Conservation (phyloP, 2,797 vertebrate species). For the Distichodus sexfasciatus region DNA sequence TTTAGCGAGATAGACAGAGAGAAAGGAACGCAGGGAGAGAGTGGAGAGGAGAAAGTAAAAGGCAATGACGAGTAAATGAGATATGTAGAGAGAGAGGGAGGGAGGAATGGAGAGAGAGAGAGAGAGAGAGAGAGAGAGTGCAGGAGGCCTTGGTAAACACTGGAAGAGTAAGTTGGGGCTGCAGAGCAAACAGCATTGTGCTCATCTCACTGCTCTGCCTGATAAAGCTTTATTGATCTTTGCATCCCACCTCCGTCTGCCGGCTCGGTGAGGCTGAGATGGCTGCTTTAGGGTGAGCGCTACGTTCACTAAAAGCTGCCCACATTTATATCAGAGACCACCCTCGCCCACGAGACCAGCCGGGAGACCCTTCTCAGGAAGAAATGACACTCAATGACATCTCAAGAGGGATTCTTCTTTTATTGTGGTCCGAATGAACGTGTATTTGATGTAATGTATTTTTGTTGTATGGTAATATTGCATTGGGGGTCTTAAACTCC, state of each 20-base stretch:
- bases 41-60: neutral
- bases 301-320: neutral
- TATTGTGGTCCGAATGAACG: too few species aligned
- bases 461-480: too few species aligned
- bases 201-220: constrained; percentile 51
- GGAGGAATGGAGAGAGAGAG: neutral
- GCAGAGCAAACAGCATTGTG: constrained; percentile 53
- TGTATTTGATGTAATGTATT: too few species aligned
- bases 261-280: constrained; percentile 33
- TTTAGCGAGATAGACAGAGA: constrained; percentile 7
- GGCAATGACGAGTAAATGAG: neutral
- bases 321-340: neutral
- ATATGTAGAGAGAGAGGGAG: neutral
- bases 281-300: neutral
- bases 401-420: too few species aligned
- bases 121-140: neutral
- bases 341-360: neutral
- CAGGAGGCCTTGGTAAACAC: constrained; percentile 18
- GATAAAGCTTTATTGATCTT: constrained; percentile 63
- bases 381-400: constrained; percentile 10
- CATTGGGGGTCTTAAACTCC: too few species aligned
- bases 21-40: neutral
- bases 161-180: constrained; percentile 22
- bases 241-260: constrained; percentile 48
- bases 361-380: neutral